Conservation (phyloP, 2,797 vertebrate genomes). For the Brachyalestes nurse region DNA sequence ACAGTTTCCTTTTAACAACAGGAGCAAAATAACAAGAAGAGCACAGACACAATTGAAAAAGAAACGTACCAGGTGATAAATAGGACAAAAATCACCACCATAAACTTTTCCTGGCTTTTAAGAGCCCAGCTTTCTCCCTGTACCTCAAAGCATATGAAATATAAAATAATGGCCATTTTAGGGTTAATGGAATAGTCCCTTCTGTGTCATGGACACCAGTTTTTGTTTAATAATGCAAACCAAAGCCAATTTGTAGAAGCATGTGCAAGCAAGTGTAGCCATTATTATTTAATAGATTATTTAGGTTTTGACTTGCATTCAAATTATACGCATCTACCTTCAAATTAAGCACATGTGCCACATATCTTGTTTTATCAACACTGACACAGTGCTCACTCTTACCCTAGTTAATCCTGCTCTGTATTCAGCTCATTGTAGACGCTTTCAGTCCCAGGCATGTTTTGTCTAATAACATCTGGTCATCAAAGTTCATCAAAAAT, state of each 20-base stretch:
- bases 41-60: background rate
- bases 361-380: background rate
- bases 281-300: background rate
- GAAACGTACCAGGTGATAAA: background rate
- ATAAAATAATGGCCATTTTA: background rate
- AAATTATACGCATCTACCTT: too few species aligned
- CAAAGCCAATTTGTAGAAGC: background rate
- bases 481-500: background rate
- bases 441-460: background rate
- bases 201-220: background rate
- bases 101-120: background rate
- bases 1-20: constrained; percentile 26
- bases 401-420: background rate
- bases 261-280: background rate
- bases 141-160: background rate
- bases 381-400: background rate
- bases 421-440: background rate
- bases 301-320: too few species aligned
- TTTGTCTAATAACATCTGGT: background rate
- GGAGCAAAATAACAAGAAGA: background rate
- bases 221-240: background rate
- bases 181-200: background rate
- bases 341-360: too few species aligned
- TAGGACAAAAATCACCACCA: background rate
- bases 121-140: too few species aligned